Conservation (phyloP, 2,797 vertebrate species). For the Pygocentrus nattereri region DNA sequence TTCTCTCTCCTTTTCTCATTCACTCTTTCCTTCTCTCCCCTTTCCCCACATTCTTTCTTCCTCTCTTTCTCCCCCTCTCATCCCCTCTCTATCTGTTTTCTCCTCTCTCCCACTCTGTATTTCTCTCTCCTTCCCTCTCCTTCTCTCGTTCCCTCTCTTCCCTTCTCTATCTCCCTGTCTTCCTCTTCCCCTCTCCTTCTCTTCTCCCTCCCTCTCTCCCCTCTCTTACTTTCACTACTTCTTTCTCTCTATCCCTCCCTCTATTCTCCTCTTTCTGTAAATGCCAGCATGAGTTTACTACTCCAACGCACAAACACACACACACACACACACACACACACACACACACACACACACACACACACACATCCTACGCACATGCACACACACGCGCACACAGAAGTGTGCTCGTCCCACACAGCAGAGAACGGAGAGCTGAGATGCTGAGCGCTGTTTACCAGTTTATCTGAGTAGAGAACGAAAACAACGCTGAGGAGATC, state of each 20-base stretch:
- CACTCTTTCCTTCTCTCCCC: not conserved
- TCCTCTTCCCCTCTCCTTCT: not conserved
- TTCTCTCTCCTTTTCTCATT: not conserved
- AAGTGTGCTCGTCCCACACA: constrained; percentile 13
- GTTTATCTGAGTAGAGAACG: not conserved
- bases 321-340: constrained; percentile 26
- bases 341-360: constrained; percentile 1
- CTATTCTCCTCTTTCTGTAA: not conserved
- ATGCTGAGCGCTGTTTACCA: not conserved
- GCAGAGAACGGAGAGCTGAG: constrained; percentile 5
- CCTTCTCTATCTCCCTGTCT: not conserved
- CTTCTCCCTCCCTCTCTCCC: not conserved
- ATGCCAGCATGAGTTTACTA: not conserved
- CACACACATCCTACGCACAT: constrained; percentile 8
- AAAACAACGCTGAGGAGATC: not conserved
- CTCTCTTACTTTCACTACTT: not conserved
- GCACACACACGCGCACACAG: constrained; percentile 2
- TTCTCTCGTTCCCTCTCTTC: no score
- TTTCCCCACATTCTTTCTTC: no score
- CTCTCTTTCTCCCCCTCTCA: no score
- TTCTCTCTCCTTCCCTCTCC: not conserved
- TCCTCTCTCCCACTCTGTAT: not conserved
- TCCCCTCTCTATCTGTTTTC: no score
- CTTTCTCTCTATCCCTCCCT: no score
- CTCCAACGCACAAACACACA: not conserved